Conservation (phyloP, 1,140 invertebrate genomes). For the Uloborus diversus region DNA sequence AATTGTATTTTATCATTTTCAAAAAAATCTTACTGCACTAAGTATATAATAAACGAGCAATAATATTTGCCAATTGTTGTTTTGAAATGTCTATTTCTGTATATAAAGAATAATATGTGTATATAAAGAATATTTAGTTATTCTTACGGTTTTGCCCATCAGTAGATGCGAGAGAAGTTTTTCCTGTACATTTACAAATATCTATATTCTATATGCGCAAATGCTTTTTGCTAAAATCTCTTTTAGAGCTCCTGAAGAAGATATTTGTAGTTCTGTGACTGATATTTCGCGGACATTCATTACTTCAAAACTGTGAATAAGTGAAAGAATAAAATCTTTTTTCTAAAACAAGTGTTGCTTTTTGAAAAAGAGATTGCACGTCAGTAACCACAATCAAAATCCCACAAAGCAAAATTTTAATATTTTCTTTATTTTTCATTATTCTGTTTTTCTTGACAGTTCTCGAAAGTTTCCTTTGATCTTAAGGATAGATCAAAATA, state of each 20-base stretch:
- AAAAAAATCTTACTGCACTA: too few relatives aligned
- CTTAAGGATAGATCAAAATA: too few relatives aligned
- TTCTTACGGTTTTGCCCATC: slow-evolving; percentile 8
- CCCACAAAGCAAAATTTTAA: too few relatives aligned
- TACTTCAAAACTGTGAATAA: slow-evolving; percentile 4
- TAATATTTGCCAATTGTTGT: too few relatives aligned
- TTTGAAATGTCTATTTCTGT: too few relatives aligned
- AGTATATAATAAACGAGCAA: too few relatives aligned
- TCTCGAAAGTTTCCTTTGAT: too few relatives aligned
- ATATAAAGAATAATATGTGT: slow-evolving; percentile 22
- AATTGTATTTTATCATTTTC: too few relatives aligned
- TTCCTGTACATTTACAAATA: slow-evolving; percentile 29
- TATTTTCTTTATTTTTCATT: too few relatives aligned
- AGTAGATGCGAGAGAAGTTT: slow-evolving; percentile 13
- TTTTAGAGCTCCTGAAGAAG: not conserved
- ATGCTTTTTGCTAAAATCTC: slow-evolving; percentile 26
- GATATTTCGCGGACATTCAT: not conserved
- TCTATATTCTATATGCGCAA: slow-evolving; percentile 25
- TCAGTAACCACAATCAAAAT: too few relatives aligned
- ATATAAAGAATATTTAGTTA: slow-evolving; percentile 36
- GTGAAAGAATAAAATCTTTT: slow-evolving; percentile 36
- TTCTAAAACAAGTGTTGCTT: not conserved
- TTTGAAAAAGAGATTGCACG: too few relatives aligned
- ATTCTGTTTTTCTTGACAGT: too few relatives aligned
- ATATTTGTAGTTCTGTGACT: slow-evolving; percentile 11